Evolutionary conservation across 2,113 vertebrate genomes (phyloP).

Genomic region (Paraplagusia blochii): DNA sequence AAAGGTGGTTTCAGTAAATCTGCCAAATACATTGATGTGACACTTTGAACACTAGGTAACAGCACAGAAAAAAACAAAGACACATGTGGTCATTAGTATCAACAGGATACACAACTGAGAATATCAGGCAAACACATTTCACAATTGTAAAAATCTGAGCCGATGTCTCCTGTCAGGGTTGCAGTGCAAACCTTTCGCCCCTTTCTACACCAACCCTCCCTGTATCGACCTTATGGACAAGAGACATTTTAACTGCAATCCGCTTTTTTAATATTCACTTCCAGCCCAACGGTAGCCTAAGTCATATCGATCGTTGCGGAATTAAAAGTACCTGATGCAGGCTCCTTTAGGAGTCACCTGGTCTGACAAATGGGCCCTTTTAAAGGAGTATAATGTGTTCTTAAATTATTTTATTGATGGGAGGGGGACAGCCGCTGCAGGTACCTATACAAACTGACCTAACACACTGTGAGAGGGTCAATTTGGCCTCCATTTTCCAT

Average conservation of each 20-base stretch:
- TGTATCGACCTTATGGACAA: conserved; percentile 65
- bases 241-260: conserved; percentile 66
- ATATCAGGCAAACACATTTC: no score
- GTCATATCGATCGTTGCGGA: conserved; percentile 77
- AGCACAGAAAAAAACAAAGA: no score
- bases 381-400: conserved; percentile 98
- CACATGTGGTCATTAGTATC: no score
- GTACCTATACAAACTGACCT: conserved; percentile 89
- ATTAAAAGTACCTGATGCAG: conserved; percentile 83
- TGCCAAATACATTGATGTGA: no score
- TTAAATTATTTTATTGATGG: conserved; percentile 97
- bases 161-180: not conserved
- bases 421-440: conserved; percentile 89
- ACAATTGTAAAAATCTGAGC: no score
- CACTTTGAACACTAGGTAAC: no score
- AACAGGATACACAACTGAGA: no score
- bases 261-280: conserved; percentile 76
- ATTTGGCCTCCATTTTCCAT: conserved; percentile 98
- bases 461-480: conserved; percentile 97
- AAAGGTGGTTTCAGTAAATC: no score
- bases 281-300: conserved; percentile 70
- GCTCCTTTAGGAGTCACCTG: conserved; percentile 99
- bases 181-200: conserved; percentile 26
- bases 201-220: conserved; percentile 37
- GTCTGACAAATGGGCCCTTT: conserved; percentile 94